Percentiles rank a stretch among this genome's conserved stretches.
phyloP scores from a whole-genome alignment of 2,797 vertebrate species.

The Pelodytes ibericus region DNA sequence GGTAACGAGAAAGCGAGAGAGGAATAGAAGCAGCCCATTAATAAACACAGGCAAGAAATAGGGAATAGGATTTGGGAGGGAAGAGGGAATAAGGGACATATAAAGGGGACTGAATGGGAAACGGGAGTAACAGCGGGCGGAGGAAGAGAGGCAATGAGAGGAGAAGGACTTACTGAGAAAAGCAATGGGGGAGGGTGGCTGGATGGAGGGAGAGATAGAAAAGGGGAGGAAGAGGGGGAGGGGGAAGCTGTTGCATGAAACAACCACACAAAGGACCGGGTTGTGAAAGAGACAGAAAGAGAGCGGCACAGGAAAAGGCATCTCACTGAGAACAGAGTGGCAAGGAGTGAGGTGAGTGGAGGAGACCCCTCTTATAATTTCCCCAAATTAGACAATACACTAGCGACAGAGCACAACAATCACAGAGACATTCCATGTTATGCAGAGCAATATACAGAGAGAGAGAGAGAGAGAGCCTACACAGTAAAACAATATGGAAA shows the following conservation, averaged over 20 bases:
- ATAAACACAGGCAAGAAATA: neutral
- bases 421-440: neutral
- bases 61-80: neutral
- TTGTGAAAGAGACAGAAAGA: slow-evolving; percentile 41
- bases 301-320: slow-evolving; percentile 31
- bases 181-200: slow-evolving; percentile 30
- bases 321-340: slow-evolving; percentile 17
- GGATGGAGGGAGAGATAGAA: slow-evolving; percentile 49
- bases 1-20: neutral
- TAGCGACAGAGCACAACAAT: neutral
- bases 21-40: neutral
- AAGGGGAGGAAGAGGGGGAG: slow-evolving; percentile 53
- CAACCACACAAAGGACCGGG: slow-evolving; percentile 49
- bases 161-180: slow-evolving; percentile 21
- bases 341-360: slow-evolving; percentile 46
- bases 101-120: neutral
- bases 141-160: neutral
- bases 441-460: neutral
- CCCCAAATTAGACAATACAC: neutral
- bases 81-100: neutral
- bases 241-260: slow-evolving; percentile 49
- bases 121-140: neutral
- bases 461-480: neutral
- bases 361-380: too few species aligned
- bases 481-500: neutral